Evolutionary conservation across 1,140 invertebrate genomes (phyloP).

Genomic region (Nasonia giraulti): DNA sequence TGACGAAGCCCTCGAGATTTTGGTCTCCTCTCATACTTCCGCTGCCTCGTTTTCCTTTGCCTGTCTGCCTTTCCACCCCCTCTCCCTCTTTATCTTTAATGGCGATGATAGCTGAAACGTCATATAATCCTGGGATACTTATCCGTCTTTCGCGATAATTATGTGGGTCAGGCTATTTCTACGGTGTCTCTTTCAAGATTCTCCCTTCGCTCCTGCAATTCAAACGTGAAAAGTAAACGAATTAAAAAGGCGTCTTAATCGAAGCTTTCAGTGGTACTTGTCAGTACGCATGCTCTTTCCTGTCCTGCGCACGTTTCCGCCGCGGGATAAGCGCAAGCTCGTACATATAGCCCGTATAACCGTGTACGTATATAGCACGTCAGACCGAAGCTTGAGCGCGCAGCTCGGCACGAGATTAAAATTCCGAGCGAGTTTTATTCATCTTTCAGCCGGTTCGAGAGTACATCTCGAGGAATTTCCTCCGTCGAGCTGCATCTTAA

Average conservation of each 20-base stretch:
- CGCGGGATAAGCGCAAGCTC: not conserved
- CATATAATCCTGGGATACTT: not conserved
- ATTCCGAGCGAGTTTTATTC: slow-evolving; percentile 62
- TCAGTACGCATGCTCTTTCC: not conserved
- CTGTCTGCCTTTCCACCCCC: not conserved
- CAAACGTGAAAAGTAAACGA: too few relatives aligned
- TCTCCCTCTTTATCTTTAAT: not conserved
- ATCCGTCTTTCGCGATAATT: too few relatives aligned
- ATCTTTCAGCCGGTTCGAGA: slow-evolving; percentile 57
- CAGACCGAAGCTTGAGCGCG: slow-evolving; percentile 21
- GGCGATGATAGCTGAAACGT: not conserved
- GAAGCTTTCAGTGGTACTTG: too few relatives aligned
- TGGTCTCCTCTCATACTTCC: not conserved
- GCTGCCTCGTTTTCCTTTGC: not conserved
- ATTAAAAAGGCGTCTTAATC: too few relatives aligned
- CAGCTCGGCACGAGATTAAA: slow-evolving; percentile 59
- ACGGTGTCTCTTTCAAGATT: too few relatives aligned
- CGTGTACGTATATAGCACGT: not conserved
- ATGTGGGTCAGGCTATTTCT: too few relatives aligned
- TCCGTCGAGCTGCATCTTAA: slow-evolving; percentile 61
- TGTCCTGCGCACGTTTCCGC: too few relatives aligned
- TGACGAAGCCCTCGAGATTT: slow-evolving; percentile 22
- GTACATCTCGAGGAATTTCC: slow-evolving; percentile 59
- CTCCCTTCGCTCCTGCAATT: too few relatives aligned
- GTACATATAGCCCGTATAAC: not conserved